These are phyloP conservation scores for Vidua macroura DNA, from an alignment of 2,113 vertebrate species.

Conservation along the genomic window DNA sequence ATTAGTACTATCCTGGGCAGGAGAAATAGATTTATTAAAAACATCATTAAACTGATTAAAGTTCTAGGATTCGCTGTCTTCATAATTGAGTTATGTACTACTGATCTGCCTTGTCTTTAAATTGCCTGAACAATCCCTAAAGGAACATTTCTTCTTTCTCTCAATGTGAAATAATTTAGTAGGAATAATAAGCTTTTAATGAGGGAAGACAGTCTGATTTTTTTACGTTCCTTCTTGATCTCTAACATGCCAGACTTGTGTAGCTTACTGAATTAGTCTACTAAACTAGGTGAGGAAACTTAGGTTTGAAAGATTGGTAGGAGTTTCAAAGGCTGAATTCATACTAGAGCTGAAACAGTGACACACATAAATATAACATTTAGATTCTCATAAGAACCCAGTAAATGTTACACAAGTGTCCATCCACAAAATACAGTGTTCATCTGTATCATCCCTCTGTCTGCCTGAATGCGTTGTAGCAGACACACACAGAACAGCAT, in stretches of 20 bases:
- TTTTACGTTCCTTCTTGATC: background rate
- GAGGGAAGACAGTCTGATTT: background rate
- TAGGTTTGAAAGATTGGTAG: background rate
- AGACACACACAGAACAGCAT: background rate
- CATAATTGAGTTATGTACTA: background rate
- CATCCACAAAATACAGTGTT: background rate
- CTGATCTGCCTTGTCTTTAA: background rate
- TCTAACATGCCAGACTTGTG: background rate
- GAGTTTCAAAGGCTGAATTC: background rate
- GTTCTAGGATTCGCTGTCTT: background rate
- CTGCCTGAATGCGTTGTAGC: background rate
- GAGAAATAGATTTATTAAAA: background rate
- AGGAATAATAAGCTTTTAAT: background rate
- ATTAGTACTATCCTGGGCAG: background rate
- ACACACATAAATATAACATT: background rate
- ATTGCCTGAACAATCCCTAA: background rate
- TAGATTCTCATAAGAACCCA: background rate
- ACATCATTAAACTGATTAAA: background rate
- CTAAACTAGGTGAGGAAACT: background rate
- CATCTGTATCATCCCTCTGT: background rate
- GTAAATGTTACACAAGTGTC: background rate
- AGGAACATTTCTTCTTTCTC: background rate
- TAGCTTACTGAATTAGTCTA: background rate
- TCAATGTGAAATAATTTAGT: background rate
- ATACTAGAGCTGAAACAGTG: background rate